These are phyloP conservation scores for Apolygus lucorum DNA, from an alignment of 1,140 invertebrate genomes.

Conservation along the genomic window DNA sequence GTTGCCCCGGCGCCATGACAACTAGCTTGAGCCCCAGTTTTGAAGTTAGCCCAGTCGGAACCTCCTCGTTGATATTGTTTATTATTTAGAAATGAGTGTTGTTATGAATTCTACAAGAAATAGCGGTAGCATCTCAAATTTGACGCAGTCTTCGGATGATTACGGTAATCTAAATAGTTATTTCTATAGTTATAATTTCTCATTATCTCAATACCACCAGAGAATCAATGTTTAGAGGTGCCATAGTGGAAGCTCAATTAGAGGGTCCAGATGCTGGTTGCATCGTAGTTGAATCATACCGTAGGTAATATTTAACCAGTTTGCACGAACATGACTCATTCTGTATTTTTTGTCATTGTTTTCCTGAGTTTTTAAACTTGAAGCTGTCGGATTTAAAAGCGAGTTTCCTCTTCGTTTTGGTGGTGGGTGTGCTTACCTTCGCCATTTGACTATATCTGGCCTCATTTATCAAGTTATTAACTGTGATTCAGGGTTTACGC, in stretches of 20 bases:
- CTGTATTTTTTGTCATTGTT: no score
- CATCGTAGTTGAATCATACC: no score
- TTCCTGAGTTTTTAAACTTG: no score
- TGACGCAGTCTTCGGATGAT: neutral
- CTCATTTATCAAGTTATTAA: no score
- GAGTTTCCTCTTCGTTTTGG: no score
- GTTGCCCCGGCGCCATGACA: neutral
- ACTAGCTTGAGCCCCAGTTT: neutral
- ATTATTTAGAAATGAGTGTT: neutral
- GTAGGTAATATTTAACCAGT: no score
- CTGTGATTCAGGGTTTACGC: no score
- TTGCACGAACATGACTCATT: no score
- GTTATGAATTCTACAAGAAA: slow-evolving; percentile 5
- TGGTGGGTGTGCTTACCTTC: no score
- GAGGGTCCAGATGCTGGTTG: neutral
- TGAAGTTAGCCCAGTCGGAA: neutral
- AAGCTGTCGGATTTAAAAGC: no score
- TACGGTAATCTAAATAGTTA: neutral
- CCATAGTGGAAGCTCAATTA: neutral
- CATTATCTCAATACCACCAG: neutral
- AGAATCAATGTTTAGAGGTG: neutral
- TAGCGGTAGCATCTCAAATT: slow-evolving; percentile 5
- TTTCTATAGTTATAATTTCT: neutral
- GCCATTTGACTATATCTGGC: no score
- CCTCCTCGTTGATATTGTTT: neutral